Evolutionary conservation across 2,113 vertebrate genomes (phyloP).

Genomic region (Spermophilus dauricus): DNA sequence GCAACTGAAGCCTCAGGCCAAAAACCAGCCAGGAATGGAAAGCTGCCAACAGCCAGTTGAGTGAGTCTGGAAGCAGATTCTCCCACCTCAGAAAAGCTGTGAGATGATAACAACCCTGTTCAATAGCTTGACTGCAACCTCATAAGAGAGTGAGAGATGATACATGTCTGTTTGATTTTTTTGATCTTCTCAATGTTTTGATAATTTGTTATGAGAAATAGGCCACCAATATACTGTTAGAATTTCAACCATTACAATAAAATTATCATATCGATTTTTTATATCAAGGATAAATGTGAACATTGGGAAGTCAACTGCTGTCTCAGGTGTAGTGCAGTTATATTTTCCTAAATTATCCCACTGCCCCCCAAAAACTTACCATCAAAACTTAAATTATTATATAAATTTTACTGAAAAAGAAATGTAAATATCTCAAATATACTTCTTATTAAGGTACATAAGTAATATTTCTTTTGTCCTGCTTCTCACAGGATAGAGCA

Average conservation of each 20-base stretch:
- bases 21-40: neutral
- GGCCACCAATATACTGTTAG: neutral
- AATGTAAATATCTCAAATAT: neutral
- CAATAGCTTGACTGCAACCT: neutral
- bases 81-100: neutral
- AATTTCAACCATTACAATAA: neutral
- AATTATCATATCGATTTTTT: neutral
- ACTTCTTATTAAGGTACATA: neutral
- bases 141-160: neutral
- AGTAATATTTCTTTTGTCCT: neutral
- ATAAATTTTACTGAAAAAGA: neutral
- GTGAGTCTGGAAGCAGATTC: neutral
- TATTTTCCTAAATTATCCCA: neutral
- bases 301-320: neutral
- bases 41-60: neutral
- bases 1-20: neutral
- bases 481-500: neutral
- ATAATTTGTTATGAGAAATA: neutral
- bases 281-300: neutral
- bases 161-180: neutral
- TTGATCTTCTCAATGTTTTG: neutral
- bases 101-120: fast-evolving
- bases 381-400: neutral
- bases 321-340: neutral
- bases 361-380: fast-evolving